Evolutionary conservation across 2,888 invertebrate genomes (phyloP), one percentile per base, ranked within the genome.

Genomic region (Trichopoda pennipes): DNA sequence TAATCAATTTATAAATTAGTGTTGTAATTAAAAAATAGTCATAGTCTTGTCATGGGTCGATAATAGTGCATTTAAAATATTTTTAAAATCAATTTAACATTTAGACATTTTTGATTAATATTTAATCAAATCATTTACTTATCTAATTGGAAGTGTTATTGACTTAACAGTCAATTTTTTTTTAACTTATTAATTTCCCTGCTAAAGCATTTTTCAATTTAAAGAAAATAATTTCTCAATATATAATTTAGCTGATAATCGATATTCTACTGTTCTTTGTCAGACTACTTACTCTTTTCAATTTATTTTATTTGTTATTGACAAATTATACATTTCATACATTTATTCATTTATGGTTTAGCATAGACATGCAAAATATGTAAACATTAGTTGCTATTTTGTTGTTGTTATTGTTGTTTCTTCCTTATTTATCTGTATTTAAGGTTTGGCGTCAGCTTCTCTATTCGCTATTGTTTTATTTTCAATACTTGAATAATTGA

Each of bases 251-350:
- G n/a, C n/a, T 17, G 1, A 23, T 44, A 64, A 44, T 64, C 56
- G 32, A 38, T 66, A 68, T 76, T 16, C 19, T 42, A 76, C 75
- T 76, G 60, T 76, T 21, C 8, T 3, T 0, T 32, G 56, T 47
- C 42, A 72, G 8, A 21, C 53, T n/a, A 53, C 55, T 70, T n/a
- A 53, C 55, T 70, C 44, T 66, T 66, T 72, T 60, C 60, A 76
- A 76, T 81, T 81, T 81, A 81, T 72, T 72, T 60, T n/a, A 53
- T 76, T 76, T 72, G 55, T 72, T 81, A 76, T 81, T 76, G 80
- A 72, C 61, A 81, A 81, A 81, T 81, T 72, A 72, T 66, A 66
- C 12, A 66, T 70, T 75, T 56, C 53, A 32, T 61, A 38, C n/a
- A 70, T 69, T 38, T 42, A 74, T 73, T 73, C 44, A 61, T 72